Evolutionary conservation across 53 echinoderm and acorn worm genomes (phyloP).

Genomic region (Patiria pectinifera): DNA sequence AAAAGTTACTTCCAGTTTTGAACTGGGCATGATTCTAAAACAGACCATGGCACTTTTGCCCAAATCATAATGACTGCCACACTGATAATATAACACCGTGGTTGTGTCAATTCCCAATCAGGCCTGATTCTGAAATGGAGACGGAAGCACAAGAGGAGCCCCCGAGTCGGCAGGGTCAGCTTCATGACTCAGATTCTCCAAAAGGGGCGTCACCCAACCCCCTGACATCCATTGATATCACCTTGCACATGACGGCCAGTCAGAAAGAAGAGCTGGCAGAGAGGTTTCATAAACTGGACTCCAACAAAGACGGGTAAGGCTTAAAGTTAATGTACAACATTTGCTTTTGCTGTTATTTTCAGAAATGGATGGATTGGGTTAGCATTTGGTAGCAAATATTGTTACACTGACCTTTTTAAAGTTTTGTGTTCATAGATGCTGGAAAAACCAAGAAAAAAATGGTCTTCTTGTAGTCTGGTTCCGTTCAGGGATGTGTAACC

Average conservation of each 20-base stretch:
- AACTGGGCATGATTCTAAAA: too few relatives aligned
- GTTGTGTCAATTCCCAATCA: not conserved
- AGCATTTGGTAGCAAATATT: too few relatives aligned
- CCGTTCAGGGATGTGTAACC: too few relatives aligned
- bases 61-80: not conserved
- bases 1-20: too few relatives aligned
- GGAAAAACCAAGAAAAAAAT: too few relatives aligned
- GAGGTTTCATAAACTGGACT: constrained; percentile 73
- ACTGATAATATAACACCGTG: not conserved
- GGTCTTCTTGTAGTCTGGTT: too few relatives aligned
- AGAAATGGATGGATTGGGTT: too few relatives aligned
- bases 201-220: constrained; percentile 81
- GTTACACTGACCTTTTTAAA: too few relatives aligned
- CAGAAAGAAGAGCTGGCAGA: constrained; percentile 65
- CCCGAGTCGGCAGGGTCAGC: constrained; percentile 22
- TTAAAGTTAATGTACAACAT: not conserved
- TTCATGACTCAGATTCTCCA: constrained; percentile 32
- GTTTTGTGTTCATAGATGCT: too few relatives aligned
- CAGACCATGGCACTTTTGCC: not conserved
- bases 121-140: constrained; percentile 81
- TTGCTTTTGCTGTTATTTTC: too few relatives aligned
- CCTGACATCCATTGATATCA: constrained; percentile 73
- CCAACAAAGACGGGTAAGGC: constrained; percentile 81
- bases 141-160: constrained; percentile 62
- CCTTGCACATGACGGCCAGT: constrained; percentile 69